Conservation (phyloP, 2,797 vertebrate species). For the Ciconia nigra region DNA sequence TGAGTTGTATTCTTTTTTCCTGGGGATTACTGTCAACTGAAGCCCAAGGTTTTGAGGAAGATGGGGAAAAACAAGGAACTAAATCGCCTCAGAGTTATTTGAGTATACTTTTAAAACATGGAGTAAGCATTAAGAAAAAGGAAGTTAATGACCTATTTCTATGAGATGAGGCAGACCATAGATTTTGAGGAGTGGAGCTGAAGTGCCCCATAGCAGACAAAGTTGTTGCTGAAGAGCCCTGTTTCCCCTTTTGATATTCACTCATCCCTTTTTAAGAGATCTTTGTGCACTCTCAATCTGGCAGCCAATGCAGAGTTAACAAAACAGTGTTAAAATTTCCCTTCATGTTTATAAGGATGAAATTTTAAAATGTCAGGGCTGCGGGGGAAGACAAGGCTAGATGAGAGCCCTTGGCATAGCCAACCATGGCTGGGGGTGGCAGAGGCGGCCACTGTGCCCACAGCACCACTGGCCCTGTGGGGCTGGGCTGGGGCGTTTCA, state of each 20-base stretch:
- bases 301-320: background rate
- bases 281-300: background rate
- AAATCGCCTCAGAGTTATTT: background rate
- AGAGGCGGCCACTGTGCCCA: accelerated
- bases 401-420: background rate
- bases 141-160: background rate
- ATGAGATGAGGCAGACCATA: background rate
- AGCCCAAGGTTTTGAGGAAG: background rate
- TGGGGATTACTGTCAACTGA: background rate
- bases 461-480: accelerated
- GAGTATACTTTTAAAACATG: background rate
- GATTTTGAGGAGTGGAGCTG: background rate
- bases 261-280: background rate
- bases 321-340: background rate
- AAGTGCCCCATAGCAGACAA: background rate
- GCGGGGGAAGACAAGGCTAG: background rate
- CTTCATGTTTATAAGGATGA: background rate
- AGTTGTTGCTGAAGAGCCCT: background rate
- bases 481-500: background rate
- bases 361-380: background rate
- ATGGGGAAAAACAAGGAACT: background rate
- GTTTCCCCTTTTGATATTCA: background rate
- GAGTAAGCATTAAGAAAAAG: slow-evolving; percentile 15
- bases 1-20: background rate
- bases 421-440: accelerated